Evolutionary conservation across 2,797 vertebrate genomes (phyloP), one percentile per base, ranked within the genome.

Genomic region (Pampus argenteus): DNA sequence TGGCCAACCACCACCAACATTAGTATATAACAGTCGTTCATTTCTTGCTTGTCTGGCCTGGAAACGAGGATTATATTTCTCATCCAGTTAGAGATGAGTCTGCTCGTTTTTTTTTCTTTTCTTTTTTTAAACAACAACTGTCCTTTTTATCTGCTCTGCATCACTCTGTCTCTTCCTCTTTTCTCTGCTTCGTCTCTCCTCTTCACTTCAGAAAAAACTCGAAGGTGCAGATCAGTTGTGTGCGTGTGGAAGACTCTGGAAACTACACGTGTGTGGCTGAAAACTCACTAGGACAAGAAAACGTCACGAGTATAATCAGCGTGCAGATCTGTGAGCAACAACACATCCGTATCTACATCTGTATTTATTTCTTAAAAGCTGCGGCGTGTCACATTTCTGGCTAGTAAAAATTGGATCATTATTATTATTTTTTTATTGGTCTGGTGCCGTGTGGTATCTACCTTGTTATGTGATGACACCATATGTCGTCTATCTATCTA

Each of bases 191-290:
- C n/a, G n/a, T n/a, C 49, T 51, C 51, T 61, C 42, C 49, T 26
- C 62, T 31, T 84, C 44, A 3, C 54, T 74, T 25, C 88, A 99
- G 98, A 95, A 98, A 96, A 95, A 98, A 97, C 95, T 98, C 98
- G 71, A 96, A 97, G 92, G 95, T 99, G 85, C 97, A 97, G 93
- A 97, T 99, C 93, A 97, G 94, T 92, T 96, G 94, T 80, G 95
- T 97, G 87, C 97, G 96, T 81, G 89, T 94, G 79, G 96, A 97
- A 86, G 97, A 99, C 71, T 97, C 97, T 68, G 98, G 97, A 66
- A 97, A 98, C 91, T 99, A 99, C 86, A 96, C 96, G 65, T 99
- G 98, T 28, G 96, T 99, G 94, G 97, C 95, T 0, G 96, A 98
- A 93, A 99, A 99, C 92, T 88, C 95, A 76, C 89, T 98, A 80